A percentile compares a stretch with the other conserved stretches of the same genome.
Evolutionary conservation across 2,113 vertebrate species (phyloP).

Genomic region (Paradisaea rubra): DNA sequence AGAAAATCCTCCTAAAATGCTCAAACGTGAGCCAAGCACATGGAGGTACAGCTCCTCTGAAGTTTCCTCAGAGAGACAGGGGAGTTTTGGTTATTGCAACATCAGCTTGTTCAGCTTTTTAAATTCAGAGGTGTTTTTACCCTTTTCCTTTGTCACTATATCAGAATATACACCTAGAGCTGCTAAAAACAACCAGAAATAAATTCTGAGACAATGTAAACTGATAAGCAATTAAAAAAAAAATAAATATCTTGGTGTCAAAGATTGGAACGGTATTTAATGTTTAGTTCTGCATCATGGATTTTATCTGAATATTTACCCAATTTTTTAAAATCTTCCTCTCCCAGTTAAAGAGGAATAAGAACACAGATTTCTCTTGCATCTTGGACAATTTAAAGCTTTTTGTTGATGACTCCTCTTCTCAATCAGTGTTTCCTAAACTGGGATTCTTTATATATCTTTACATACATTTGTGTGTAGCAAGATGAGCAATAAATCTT

Average conservation of each 20-base stretch:
- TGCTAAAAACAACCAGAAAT: neutral
- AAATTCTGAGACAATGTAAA: neutral
- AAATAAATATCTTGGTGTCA: neutral
- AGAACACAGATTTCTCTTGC: neutral
- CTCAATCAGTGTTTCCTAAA: neutral
- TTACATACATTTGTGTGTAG: rapidly evolving
- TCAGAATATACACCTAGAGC: rapidly evolving
- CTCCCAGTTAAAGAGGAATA: neutral
- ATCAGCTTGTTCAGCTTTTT: neutral
- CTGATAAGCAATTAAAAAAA: no score
- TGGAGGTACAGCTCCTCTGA: neutral
- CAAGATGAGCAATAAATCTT: neutral
- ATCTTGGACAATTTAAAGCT: neutral
- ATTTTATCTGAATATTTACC: neutral
- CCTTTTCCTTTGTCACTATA: neutral
- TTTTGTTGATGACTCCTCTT: neutral
- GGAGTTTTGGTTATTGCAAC: neutral
- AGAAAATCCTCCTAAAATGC: neutral
- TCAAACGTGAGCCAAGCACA: neutral
- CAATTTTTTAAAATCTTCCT: neutral
- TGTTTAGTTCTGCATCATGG: neutral
- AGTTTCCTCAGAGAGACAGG: neutral
- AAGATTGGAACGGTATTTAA: neutral
- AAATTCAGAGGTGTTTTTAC: neutral
- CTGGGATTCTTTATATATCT: rapidly evolving